A percentile compares a stretch with the other conserved stretches of the same genome.
phyloP scores from a whole-genome alignment of 2,797 vertebrate genomes.

The Schizopygopsis malacanthus region DNA sequence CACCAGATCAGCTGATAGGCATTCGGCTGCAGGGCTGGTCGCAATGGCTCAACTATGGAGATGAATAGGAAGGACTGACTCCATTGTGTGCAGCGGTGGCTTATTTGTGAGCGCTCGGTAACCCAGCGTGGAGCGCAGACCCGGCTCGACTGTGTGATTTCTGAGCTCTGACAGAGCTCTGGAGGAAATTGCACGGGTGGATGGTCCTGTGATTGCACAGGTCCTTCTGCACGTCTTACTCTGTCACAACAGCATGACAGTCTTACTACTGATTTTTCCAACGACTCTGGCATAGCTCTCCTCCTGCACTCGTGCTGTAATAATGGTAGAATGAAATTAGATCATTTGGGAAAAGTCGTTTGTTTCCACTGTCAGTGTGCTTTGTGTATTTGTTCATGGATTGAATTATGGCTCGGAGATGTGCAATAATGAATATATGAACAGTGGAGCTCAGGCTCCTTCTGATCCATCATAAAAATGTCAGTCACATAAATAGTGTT shows the following conservation, averaged over 20 bases:
- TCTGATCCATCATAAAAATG: conserved; percentile 49
- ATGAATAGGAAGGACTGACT: conserved; percentile 43
- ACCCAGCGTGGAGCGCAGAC: conserved; percentile 41
- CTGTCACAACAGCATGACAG: conserved; percentile 64
- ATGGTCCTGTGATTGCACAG: conserved; percentile 64
- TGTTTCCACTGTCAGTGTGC: conserved; percentile 60
- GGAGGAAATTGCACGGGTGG: conserved; percentile 67
- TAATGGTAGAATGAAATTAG: conserved; percentile 59
- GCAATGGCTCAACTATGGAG: conserved; percentile 37
- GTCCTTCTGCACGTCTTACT: conserved; percentile 64
- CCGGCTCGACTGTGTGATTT: conserved; percentile 61
- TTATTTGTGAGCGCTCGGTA: conserved; percentile 60
- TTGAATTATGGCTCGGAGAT: conserved; percentile 62
- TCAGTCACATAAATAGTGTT: conserved; percentile 38
- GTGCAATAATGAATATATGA: conserved; percentile 63
- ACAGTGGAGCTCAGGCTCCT: conserved; percentile 20
- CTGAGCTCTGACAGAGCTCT: conserved; percentile 62
- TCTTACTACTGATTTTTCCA: conserved; percentile 52
- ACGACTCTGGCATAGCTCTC: conserved; percentile 8
- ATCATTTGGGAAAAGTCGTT: conserved; percentile 62
- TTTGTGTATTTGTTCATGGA: conserved; percentile 59
- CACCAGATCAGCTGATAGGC: conserved; percentile 33
- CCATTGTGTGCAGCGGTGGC: conserved; percentile 42
- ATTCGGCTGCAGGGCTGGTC: conserved; percentile 25
- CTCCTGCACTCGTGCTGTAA: conserved; percentile 41